Evolutionary conservation across 2,797 vertebrate genomes (phyloP), one percentile per base, ranked within the genome.

Genomic region (Hafferia zeledoni): DNA sequence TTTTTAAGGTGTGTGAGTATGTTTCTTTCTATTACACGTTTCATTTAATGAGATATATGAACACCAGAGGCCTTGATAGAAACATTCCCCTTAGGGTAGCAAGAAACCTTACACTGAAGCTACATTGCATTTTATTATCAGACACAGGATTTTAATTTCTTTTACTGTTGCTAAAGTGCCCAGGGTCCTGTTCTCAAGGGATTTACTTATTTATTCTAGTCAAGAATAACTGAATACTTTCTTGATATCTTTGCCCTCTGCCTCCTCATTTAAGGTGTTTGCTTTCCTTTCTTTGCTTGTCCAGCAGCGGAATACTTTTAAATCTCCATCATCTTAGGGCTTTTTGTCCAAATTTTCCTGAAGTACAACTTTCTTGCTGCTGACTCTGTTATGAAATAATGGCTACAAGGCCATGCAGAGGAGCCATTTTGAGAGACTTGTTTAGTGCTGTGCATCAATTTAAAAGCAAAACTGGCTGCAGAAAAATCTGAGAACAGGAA

Each of bases 141-240:
- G 77, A 82, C 11, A 1, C 16, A 23, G 18, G 52, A n/a, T 91
- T 95, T 94, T 90, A 94, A 91, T 95, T 93, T 90, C 87, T 95
- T 95, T 94, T 86, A 70, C 63, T 82, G 55, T 87, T 94, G 33
- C 46, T 90, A 86, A 82, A 88, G 89, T 94, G 67, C 44, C 83
- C 47, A 87, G 67, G 41, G 77, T 90, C 41, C 52, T 2, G 0
- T 79, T 93, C 89, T 91, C 82, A 82, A 93, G 77, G n/a, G 63
- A 91, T 79, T 86, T 87, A 52, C 61, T 91, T 81, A 93, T 91
- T 91, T 95, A 91, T 90, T 93, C 69, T 64, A 70, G 13, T 88
- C 87, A 96, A 96, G 63, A 63, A 93, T 83, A 95, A 97, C 70
- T 35, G 82, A 79, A 94, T 90, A 79, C 28, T 76, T 86, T 60